Percentiles rank a stretch among this genome's conserved stretches.
These are phyloP conservation scores for Metalampra italica DNA, from an alignment of 2,888 invertebrate species.

Conservation along the genomic window DNA sequence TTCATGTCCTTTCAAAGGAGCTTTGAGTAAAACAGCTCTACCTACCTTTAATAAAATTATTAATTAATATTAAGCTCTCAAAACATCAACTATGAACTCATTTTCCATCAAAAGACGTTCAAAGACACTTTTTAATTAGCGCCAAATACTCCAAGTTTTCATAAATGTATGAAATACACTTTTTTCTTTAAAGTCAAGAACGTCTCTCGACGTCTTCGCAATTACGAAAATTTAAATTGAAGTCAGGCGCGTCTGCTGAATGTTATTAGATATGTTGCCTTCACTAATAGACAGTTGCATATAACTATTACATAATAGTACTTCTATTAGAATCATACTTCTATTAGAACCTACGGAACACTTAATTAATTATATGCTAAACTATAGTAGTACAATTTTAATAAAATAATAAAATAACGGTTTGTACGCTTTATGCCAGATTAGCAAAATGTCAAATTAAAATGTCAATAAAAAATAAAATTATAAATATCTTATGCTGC, in stretches of 20 bases:
- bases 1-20: neutral
- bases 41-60: neutral
- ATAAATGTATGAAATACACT: conserved; percentile 38
- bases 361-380: too few species aligned
- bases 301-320: too few species aligned
- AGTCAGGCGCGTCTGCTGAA: conserved; percentile 24
- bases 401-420: too few species aligned
- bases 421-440: too few species aligned
- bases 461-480: too few species aligned
- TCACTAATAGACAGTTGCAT: too few species aligned
- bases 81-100: neutral
- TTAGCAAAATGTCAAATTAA: too few species aligned
- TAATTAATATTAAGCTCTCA: neutral
- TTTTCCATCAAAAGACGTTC: neutral
- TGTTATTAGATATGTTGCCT: neutral
- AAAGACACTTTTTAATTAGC: conserved; percentile 43
- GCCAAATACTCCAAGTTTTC: conserved; percentile 22
- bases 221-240: conserved; percentile 47
- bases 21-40: neutral
- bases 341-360: too few species aligned
- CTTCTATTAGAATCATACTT: too few species aligned
- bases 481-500: too few species aligned
- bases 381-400: too few species aligned
- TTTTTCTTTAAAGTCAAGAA: conserved; percentile 31
- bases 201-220: conserved; percentile 25